Evolutionary conservation across 1,140 invertebrate species (phyloP).

Genomic region (Zaprionus tsacasi): DNA sequence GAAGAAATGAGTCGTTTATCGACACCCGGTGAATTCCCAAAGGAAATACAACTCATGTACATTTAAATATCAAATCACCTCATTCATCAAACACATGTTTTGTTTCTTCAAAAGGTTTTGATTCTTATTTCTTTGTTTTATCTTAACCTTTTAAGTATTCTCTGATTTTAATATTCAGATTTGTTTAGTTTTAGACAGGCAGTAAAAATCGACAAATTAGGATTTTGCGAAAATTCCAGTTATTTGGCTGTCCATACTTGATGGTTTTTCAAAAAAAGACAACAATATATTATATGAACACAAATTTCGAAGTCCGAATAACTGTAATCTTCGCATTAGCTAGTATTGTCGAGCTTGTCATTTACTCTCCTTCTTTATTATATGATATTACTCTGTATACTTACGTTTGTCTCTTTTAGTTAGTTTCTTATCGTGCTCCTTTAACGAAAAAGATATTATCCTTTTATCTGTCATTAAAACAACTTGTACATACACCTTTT

Average conservation of each 20-base stretch:
- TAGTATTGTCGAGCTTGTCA: neutral
- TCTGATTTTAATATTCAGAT: neutral
- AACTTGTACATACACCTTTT: neutral
- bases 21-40: too few relatives aligned
- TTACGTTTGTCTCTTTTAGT: neutral
- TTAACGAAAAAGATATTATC: neutral
- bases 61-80: too few relatives aligned
- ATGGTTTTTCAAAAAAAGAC: too few relatives aligned
- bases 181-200: neutral
- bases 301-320: too few relatives aligned
- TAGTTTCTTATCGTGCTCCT: neutral
- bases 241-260: neutral
- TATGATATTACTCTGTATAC: neutral
- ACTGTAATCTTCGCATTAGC: neutral
- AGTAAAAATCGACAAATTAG: neutral
- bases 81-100: neutral
- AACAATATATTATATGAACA: too few relatives aligned
- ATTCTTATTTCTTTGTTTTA: neutral
- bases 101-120: neutral
- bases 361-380: neutral
- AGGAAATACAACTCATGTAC: too few relatives aligned
- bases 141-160: neutral
- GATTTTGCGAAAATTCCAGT: neutral
- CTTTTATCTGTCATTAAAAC: neutral
- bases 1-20: too few relatives aligned